These are phyloP conservation scores for Acanthaster planci DNA, from an alignment of 35 echinoderm and acorn worm species.

Conservation along the genomic window DNA sequence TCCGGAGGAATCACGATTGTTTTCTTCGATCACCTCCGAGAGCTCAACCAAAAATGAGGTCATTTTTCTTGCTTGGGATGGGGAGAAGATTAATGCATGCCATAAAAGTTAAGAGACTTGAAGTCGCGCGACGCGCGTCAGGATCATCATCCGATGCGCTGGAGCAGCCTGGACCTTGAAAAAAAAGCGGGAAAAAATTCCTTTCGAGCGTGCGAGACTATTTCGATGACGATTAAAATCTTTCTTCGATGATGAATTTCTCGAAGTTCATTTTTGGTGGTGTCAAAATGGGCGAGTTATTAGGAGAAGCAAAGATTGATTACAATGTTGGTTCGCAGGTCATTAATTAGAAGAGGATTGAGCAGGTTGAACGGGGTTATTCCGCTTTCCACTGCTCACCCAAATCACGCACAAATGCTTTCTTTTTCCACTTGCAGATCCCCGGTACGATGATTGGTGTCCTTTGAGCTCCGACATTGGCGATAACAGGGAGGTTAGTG, in stretches of 20 bases:
- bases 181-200: not conserved
- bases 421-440: too few relatives aligned
- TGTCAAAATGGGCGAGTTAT: not conserved
- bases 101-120: slow-evolving; percentile 16
- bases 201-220: not conserved
- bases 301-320: not conserved
- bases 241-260: too few relatives aligned
- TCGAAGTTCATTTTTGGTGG: too few relatives aligned
- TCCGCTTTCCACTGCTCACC: too few relatives aligned
- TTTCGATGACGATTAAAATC: slow-evolving; percentile 11
- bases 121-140: not conserved
- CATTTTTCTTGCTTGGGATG: not conserved
- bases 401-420: too few relatives aligned
- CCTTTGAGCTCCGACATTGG: too few relatives aligned
- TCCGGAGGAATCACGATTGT: not conserved
- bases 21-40: not conserved
- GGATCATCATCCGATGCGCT: not conserved
- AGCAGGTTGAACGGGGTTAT: too few relatives aligned
- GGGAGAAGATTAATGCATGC: slow-evolving; percentile 15
- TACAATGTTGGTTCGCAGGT: slow-evolving; percentile 6
- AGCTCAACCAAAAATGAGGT: not conserved
- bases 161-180: not conserved
- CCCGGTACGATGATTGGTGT: too few relatives aligned
- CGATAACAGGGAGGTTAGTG: too few relatives aligned
- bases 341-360: not conserved